phyloP scores from a whole-genome alignment of 2,797 vertebrate species.

The Rhinichthys osculus region DNA sequence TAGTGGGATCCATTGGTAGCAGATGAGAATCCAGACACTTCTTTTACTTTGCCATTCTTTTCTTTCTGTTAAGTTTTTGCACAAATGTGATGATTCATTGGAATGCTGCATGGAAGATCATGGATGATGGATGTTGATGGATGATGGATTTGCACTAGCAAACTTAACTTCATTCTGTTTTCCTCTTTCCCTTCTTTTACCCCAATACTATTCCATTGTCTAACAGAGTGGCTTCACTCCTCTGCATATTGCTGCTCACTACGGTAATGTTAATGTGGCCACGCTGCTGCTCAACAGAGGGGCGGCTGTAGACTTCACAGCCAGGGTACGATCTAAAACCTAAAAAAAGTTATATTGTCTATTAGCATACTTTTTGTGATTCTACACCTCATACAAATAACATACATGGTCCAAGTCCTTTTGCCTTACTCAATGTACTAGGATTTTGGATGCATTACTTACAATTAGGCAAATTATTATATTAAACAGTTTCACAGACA shows the following conservation, averaged over 20 bases:
- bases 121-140: constrained; percentile 8
- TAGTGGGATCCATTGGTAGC: constrained; percentile 57
- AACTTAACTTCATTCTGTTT: constrained; percentile 27
- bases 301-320: constrained; percentile 96
- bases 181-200: constrained; percentile 17
- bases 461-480: neutral
- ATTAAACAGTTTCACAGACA: neutral
- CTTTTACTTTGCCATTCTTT: constrained; percentile 35
- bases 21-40: constrained; percentile 52
- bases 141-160: constrained; percentile 5
- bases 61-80: constrained; percentile 57
- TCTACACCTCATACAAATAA: neutral
- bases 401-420: neutral
- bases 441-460: neutral
- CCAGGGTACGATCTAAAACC: constrained; percentile 82
- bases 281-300: constrained; percentile 97
- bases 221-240: constrained; percentile 96
- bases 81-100: constrained; percentile 60
- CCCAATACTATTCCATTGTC: constrained; percentile 26
- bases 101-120: constrained; percentile 62
- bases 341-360: neutral
- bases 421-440: neutral
- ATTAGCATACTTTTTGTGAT: neutral
- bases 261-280: constrained; percentile 97
- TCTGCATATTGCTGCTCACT: constrained; percentile 97